phyloP scores from a whole-genome alignment of 2,113 vertebrate genomes.

The Salvator merianae region DNA sequence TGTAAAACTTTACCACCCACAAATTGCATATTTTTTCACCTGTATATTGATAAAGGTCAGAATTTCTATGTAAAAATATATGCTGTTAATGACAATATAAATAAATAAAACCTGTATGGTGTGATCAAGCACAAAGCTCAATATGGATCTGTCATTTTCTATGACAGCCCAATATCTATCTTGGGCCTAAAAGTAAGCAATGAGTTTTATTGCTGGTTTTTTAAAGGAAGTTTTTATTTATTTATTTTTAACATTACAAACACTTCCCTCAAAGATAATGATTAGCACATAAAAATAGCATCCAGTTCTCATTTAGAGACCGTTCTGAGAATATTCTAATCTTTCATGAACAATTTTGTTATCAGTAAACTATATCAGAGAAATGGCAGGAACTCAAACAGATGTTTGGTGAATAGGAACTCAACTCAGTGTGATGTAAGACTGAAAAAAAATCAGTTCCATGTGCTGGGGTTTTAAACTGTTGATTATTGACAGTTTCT shows the following conservation, averaged over 20 bases:
- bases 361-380: background rate
- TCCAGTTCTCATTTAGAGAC: background rate
- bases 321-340: background rate
- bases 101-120: background rate
- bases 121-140: background rate
- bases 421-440: background rate
- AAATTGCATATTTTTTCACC: no score
- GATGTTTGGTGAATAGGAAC: background rate
- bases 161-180: no score
- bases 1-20: no score
- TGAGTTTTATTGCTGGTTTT: background rate
- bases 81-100: no score
- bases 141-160: background rate
- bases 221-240: background rate
- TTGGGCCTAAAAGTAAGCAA: background rate
- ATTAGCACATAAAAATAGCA: background rate
- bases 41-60: no score
- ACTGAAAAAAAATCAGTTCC: background rate
- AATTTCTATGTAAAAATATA: no score
- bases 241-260: no score
- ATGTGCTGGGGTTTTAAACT: background rate
- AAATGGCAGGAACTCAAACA: background rate
- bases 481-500: constrained; percentile 7
- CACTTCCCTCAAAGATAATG: no score
- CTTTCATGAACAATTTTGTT: background rate